Percentiles rank a stretch among this genome's conserved stretches.
Conservation (phyloP, 2,888 invertebrate species). For the Rambutsinella grinnellia region DNA sequence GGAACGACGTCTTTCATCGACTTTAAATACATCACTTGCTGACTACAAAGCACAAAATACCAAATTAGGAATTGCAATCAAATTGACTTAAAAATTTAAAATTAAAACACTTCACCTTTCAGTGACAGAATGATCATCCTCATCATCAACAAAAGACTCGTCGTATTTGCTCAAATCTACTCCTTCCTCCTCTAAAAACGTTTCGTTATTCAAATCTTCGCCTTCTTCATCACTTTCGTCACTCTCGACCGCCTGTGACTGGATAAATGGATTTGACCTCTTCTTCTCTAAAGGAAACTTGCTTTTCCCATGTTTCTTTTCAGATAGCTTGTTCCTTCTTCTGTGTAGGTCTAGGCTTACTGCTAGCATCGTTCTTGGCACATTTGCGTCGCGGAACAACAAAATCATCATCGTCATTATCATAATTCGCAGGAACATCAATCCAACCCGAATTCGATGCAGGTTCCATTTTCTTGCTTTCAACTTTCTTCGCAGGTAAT, state of each 20-base stretch:
- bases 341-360: no score
- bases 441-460: conserved; percentile 3
- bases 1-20: conserved; percentile 59
- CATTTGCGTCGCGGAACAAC: neutral
- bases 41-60: conserved; percentile 52
- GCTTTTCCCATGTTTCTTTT: neutral
- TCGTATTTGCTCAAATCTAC: conserved; percentile 19
- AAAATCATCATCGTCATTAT: neutral
- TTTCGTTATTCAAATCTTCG: no score
- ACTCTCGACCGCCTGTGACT: neutral
- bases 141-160: conserved; percentile 50
- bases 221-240: conserved; percentile 66
- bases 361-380: neutral
- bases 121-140: conserved; percentile 18
- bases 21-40: conserved; percentile 57
- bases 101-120: conserved; percentile 33
- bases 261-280: neutral
- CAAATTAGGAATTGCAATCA: neutral
- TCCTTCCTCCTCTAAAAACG: no score
- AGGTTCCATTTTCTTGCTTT: no score
- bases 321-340: neutral
- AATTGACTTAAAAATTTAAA: neutral
- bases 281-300: neutral
- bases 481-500: no score
- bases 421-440: neutral